Evolutionary conservation across 30 jellyfish, hydroid and myxozoan genomes (phyloP).

Genomic region (Hydra vulgaris): DNA sequence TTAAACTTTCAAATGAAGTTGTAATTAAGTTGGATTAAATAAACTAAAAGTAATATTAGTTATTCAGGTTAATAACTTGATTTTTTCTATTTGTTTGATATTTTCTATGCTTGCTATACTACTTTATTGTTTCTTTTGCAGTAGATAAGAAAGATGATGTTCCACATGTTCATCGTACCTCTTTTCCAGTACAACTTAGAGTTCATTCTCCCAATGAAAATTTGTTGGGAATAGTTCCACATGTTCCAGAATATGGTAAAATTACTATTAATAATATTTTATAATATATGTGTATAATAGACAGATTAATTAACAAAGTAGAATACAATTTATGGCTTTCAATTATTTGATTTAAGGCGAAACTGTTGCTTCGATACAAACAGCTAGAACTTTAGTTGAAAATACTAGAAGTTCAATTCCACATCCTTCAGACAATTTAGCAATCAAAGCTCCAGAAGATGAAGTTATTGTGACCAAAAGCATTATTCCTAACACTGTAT

Average conservation of each 20-base stretch:
- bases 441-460: background rate
- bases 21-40: too few relatives aligned
- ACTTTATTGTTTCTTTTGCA: background rate
- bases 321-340: too few relatives aligned
- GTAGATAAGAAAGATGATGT: background rate
- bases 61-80: too few relatives aligned
- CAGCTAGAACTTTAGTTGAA: slow-evolving; percentile 9
- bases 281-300: too few relatives aligned
- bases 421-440: background rate
- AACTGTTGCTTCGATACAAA: slow-evolving; percentile 38
- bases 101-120: too few relatives aligned
- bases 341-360: slow-evolving; percentile 26
- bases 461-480: background rate
- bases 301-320: too few relatives aligned
- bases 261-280: slow-evolving; percentile 20
- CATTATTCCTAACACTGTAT: background rate
- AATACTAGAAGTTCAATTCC: slow-evolving; percentile 10
- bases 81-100: too few relatives aligned
- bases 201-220: slow-evolving; percentile 66
- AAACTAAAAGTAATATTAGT: too few relatives aligned
- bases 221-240: slow-evolving; percentile 76
- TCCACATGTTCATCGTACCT: slow-evolving; percentile 1
- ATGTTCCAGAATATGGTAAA: slow-evolving; percentile 71
- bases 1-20: too few relatives aligned
- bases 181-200: slow-evolving; percentile 77